These are phyloP conservation scores for Acromyrmex charruanus DNA, from an alignment of 1,140 invertebrate species.

Conservation along the genomic window DNA sequence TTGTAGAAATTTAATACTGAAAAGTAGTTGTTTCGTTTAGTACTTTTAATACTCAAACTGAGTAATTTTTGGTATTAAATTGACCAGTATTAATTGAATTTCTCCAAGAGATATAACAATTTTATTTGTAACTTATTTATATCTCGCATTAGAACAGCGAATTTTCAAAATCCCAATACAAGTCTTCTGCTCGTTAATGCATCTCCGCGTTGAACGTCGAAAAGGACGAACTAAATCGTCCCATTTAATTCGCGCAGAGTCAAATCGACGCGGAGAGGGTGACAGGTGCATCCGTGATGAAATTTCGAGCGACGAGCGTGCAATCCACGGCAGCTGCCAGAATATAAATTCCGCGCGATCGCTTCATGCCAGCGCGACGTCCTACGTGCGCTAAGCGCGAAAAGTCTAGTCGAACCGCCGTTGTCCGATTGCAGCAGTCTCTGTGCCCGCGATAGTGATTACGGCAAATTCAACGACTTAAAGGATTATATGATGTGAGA, in stretches of 20 bases:
- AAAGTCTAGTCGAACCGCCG: conserved; percentile 64
- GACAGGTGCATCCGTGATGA: conserved; percentile 70
- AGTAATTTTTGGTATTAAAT: too few species aligned
- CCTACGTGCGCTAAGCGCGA: conserved; percentile 62
- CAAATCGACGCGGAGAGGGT: conserved; percentile 42
- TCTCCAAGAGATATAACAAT: not conserved
- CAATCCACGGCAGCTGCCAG: conserved; percentile 55
- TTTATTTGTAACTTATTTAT: not conserved
- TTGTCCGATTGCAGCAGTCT: conserved; percentile 56
- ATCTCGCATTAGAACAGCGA: not conserved
- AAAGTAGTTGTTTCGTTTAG: too few species aligned
- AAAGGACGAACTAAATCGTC: conserved; percentile 38
- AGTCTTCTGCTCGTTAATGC: conserved; percentile 20
- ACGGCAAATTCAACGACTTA: conserved; percentile 57
- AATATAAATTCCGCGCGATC: conserved; percentile 69
- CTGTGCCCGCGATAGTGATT: conserved; percentile 36
- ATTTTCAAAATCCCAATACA: not conserved
- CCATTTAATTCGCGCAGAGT: conserved; percentile 62
- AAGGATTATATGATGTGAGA: conserved; percentile 33
- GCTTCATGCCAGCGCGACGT: not conserved
- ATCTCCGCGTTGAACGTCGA: conserved; percentile 30
- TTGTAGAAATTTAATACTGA: too few species aligned
- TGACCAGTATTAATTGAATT: too few species aligned
- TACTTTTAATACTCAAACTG: too few species aligned
- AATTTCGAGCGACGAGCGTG: conserved; percentile 59